Evolutionary conservation across 2,888 invertebrate genomes (phyloP).

Genomic region (Parapristionchus giblindavisi): DNA sequence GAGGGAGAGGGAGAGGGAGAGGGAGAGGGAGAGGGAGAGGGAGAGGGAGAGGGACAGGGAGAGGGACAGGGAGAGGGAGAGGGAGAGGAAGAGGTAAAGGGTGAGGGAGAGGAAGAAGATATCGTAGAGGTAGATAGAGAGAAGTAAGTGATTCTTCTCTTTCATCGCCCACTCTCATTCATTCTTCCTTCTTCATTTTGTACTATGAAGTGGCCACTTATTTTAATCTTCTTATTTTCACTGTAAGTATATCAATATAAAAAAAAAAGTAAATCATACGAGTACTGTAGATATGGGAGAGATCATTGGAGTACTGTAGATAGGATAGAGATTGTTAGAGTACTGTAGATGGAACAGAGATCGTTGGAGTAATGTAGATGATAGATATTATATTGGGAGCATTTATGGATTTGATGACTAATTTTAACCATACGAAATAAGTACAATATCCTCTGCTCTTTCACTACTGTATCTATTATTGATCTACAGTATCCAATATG

Average conservation of each 20-base stretch:
- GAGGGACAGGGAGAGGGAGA: not conserved
- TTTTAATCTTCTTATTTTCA: not conserved
- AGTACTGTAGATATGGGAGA: no score
- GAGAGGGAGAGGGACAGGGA: slow-evolving; percentile 2
- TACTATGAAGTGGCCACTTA: slow-evolving; percentile 4
- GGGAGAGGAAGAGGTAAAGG: slow-evolving; percentile 6
- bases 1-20: not conserved
- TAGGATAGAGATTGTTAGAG: no score
- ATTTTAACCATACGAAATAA: no score
- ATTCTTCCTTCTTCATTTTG: not conserved
- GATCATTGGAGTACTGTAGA: no score
- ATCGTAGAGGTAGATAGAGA: not conserved
- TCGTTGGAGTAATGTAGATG: no score
- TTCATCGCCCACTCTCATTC: not conserved
- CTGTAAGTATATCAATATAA: slow-evolving; percentile 18
- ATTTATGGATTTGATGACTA: no score
- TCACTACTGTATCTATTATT: not conserved
- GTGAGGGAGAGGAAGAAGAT: not conserved
- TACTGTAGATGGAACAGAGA: no score
- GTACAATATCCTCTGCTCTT: no score
- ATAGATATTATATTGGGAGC: no score
- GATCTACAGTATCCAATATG: not conserved
- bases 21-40: slow-evolving; percentile 6
- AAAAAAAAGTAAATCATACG: no score
- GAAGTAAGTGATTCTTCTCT: no score